Evolutionary conservation across 30 jellyfish, hydroid and myxozoan genomes (phyloP).

Genomic region (Rhopilema esculentum): DNA sequence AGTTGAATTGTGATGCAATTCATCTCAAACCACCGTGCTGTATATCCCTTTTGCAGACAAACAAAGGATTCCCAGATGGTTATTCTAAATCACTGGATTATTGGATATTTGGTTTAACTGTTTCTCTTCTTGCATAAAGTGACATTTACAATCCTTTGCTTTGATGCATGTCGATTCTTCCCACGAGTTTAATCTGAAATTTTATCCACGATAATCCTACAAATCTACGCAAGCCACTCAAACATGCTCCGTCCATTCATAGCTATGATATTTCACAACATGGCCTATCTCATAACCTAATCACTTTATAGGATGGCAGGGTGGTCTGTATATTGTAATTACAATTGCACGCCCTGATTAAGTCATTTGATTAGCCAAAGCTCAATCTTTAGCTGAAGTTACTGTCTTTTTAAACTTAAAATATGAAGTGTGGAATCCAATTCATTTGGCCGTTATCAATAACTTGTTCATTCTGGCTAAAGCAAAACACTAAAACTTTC

Average conservation of each 20-base stretch:
- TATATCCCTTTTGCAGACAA: background rate
- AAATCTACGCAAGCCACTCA: background rate
- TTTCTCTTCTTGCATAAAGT: conserved; percentile 21
- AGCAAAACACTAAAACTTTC: too few relatives aligned
- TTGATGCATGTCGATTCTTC: background rate
- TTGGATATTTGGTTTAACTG: conserved; percentile 9
- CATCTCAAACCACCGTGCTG: background rate
- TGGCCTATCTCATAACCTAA: background rate
- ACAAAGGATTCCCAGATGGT: background rate
- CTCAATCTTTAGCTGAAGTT: background rate
- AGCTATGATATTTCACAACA: background rate
- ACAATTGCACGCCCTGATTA: background rate
- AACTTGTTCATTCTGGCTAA: background rate
- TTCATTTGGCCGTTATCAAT: background rate
- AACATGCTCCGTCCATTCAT: background rate
- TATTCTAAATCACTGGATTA: conserved; percentile 9
- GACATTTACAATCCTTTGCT: conserved; percentile 22
- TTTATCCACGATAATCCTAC: background rate
- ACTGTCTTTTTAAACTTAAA: background rate
- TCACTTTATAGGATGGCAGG: background rate
- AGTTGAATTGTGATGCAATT: background rate
- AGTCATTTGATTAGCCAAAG: background rate
- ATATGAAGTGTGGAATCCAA: background rate
- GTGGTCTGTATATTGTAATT: background rate
- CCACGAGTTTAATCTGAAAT: conserved; percentile 12